Conservation (phyloP, 2,888 invertebrate species). For the Emmelina monodactyla region DNA sequence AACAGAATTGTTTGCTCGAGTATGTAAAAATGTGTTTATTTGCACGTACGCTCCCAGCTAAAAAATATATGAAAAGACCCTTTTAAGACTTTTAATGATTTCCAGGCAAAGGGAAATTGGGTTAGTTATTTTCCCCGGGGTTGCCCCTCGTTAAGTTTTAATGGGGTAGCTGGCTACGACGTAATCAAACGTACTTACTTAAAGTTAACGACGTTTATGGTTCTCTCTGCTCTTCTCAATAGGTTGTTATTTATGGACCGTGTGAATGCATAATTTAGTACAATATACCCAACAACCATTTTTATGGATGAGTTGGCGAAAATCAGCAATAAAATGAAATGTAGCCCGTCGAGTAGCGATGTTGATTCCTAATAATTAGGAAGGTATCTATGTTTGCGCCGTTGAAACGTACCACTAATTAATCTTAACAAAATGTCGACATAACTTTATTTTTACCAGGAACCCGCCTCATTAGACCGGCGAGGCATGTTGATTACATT, state of each 20-base stretch:
- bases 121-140: conserved; percentile 66
- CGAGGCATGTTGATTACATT: conserved; percentile 66
- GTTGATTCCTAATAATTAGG: too few species aligned
- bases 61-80: conserved; percentile 66
- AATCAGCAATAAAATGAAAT: too few species aligned
- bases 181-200: conserved; percentile 66
- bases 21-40: conserved; percentile 68
- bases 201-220: conserved; percentile 52
- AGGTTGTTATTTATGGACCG: conserved; percentile 13
- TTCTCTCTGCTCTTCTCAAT: conserved; percentile 34
- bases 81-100: conserved; percentile 68
- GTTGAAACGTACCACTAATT: too few species aligned
- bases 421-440: conserved; percentile 62
- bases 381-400: too few species aligned
- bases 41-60: conserved; percentile 63
- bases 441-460: conserved; percentile 56
- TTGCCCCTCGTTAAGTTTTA: conserved; percentile 67
- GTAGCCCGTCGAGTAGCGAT: too few species aligned
- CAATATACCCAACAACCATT: too few species aligned
- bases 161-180: conserved; percentile 64
- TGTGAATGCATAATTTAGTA: not conserved
- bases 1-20: conserved; percentile 65
- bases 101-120: conserved; percentile 67
- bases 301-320: too few species aligned
- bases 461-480: conserved; percentile 63